phyloP scores from a whole-genome alignment of 2,888 invertebrate species.

The Heteromyza rotundicornis region DNA sequence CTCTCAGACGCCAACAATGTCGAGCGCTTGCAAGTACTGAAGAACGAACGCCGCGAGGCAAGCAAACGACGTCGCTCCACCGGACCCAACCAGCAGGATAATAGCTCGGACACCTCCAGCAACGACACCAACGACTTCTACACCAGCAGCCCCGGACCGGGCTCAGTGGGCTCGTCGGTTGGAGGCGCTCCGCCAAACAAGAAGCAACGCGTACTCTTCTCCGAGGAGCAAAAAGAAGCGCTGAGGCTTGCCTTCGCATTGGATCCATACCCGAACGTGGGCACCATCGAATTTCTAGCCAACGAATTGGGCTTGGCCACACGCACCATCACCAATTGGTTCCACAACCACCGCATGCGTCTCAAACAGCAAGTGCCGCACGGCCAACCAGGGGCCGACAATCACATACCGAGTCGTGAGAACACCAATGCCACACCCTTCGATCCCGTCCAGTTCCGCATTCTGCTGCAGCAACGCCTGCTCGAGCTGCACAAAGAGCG shows the following conservation, averaged over 20 bases:
- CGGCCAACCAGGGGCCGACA: slow-evolving; percentile 70
- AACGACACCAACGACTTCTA: slow-evolving; percentile 90
- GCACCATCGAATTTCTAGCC: slow-evolving; percentile 94
- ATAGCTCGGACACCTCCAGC: slow-evolving; percentile 86
- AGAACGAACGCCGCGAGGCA: slow-evolving; percentile 89
- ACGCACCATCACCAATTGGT: slow-evolving; percentile 99
- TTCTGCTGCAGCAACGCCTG: slow-evolving; percentile 86
- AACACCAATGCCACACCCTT: slow-evolving; percentile 76
- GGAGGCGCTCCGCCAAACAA: slow-evolving; percentile 84
- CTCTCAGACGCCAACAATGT: slow-evolving; percentile 94
- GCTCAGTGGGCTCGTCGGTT: slow-evolving; percentile 61
- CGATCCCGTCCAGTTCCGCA: slow-evolving; percentile 90
- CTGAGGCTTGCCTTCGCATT: slow-evolving; percentile 90
- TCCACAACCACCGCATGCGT: slow-evolving; percentile 99
- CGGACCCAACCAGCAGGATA: slow-evolving; percentile 82
- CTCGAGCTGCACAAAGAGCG: slow-evolving; percentile 86
- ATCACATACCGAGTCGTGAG: slow-evolving; percentile 75
- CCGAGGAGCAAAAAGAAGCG: slow-evolving; percentile 98
- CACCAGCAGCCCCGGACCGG: slow-evolving; percentile 81
- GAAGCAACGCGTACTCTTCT: slow-evolving; percentile 94
- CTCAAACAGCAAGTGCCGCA: slow-evolving; percentile 90
- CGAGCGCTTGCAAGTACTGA: slow-evolving; percentile 87
- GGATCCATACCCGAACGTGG: slow-evolving; percentile 96
- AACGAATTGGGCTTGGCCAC: slow-evolving; percentile 89
- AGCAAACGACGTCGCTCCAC: slow-evolving; percentile 83